Conservation (phyloP, 2,797 vertebrate species). For the Myripristis jacobus region DNA sequence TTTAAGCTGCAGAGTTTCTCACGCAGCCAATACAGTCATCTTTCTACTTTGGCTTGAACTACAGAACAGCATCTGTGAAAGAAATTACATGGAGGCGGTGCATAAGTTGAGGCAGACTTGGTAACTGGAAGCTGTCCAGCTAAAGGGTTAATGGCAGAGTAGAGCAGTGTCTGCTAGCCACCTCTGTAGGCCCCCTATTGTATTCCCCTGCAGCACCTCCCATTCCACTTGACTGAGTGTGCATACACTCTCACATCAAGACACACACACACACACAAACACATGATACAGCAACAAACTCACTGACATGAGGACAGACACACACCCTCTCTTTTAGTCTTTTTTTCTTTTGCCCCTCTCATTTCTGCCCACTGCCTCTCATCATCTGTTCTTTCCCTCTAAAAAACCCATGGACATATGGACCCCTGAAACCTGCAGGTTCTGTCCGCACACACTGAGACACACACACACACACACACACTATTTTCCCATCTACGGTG, state of each 20-base stretch:
- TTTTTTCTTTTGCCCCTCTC: constrained; percentile 53
- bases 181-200: constrained; percentile 81
- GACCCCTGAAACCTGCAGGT: constrained; percentile 73
- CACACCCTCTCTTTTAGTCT: constrained; percentile 16
- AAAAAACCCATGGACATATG: constrained; percentile 80
- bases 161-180: constrained; percentile 68
- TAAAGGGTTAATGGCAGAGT: constrained; percentile 78
- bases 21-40: not conserved
- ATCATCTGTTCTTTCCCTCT: constrained; percentile 79
- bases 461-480: constrained; percentile 33
- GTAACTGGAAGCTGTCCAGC: constrained; percentile 47
- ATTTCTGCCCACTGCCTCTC: constrained; percentile 70
- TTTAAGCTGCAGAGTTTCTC: constrained; percentile 22
- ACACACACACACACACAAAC: constrained; percentile 51
- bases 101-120: constrained; percentile 4
- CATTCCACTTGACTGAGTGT: constrained; percentile 81
- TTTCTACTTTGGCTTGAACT: constrained; percentile 4
- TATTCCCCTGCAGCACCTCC: constrained; percentile 77
- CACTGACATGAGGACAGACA: constrained; percentile 53
- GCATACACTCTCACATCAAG: constrained; percentile 30
- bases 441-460: constrained; percentile 33
- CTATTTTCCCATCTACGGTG: constrained; percentile 37
- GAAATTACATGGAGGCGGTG: not conserved
- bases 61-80: constrained; percentile 1
- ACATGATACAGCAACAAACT: constrained; percentile 55